Base-by-base conservation (phyloP, 1,140 invertebrate species). In the Luehdorfia chinensis region DNA sequence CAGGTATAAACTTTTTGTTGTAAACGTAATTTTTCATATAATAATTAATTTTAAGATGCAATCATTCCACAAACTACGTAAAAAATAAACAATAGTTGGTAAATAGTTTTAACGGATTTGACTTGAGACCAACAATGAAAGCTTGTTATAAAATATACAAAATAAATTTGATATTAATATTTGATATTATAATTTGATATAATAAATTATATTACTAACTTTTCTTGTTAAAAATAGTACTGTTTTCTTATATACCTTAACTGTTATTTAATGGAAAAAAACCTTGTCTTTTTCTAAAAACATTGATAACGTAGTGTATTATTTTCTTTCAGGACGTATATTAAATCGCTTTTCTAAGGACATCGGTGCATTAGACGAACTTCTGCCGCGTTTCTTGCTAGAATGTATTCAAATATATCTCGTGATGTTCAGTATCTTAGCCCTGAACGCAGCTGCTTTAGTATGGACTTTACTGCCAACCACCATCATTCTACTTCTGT, bases 321-420 rank as follows among this genome's bases (percentile, higher is more conserved):
- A 25, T 45, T 34, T 41, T 41, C 33, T 68, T 61, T 87, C 88
- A 63, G 92, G 93, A 4, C 81, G 92, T 53, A 93, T 93, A 31
- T 63, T 94, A 0, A 94, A 94, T 62, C 75, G 93, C 39, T 94
- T 94, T 63, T 91, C 92, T 0, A 94, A 94, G 67, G 93, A 94
- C 55, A 91, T 94, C 57, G 93, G 94, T 0, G 89, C 91, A 6
- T 87, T 95, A 27, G 97, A 98, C 73, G 97, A 98, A 79, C 73
- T 93, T 1, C 81, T 99, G 7, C 97, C 97, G 47, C 88, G 89
- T 49, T 89, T 92, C 8, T 89, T 94, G 30, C 88, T 96, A 36
- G 96, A 98, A 72, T 92, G 94, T 39, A 87, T 95, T 4, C 90
- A 92, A 65, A 90, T 93, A 6, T 90, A 90, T 37, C 72, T 93